These are phyloP conservation scores for Drosophila funebris DNA, from an alignment of 1,140 invertebrate genomes.

Conservation along the genomic window DNA sequence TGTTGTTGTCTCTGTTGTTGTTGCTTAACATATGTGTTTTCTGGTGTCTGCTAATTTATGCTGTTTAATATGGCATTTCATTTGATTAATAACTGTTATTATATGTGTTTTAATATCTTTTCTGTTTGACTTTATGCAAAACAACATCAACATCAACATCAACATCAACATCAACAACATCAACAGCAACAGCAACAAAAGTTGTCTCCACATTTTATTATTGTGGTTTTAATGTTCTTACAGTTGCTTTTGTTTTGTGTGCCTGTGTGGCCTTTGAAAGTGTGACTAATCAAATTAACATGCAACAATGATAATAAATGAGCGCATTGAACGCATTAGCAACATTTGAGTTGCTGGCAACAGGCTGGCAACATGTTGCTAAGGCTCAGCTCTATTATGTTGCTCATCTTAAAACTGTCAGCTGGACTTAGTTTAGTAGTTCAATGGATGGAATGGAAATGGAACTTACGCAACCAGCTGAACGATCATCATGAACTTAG, in stretches of 20 bases:
- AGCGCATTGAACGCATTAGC: slow-evolving; percentile 4
- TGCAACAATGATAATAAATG: slow-evolving; percentile 13
- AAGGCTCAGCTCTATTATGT: too few species aligned
- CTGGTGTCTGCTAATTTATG: slow-evolving; percentile 61
- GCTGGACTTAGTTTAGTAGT: too few species aligned
- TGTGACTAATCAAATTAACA: slow-evolving; percentile 66
- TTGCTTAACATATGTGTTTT: slow-evolving; percentile 48
- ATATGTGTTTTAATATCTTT: slow-evolving; percentile 22
- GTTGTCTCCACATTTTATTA: neutral
- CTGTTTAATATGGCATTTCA: slow-evolving; percentile 61
- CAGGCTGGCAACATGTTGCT: neutral
- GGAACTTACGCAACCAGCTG: too few species aligned
- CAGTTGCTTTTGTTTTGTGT: slow-evolving; percentile 5
- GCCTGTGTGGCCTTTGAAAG: slow-evolving; percentile 21
- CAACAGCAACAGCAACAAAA: neutral
- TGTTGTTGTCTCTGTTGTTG: slow-evolving; percentile 30
- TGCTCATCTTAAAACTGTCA: too few species aligned
- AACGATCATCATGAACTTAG: too few species aligned
- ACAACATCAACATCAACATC: neutral
- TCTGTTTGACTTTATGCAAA: slow-evolving; percentile 4
- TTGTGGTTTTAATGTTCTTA: neutral
- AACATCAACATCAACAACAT: neutral
- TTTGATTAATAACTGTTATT: slow-evolving; percentile 69
- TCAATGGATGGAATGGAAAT: too few species aligned
- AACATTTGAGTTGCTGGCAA: slow-evolving; percentile 4